A percentile compares a stretch with the other conserved stretches of the same genome.
Evolutionary conservation across 2,113 vertebrate species (phyloP).

Genomic region (Epinephelus moara): DNA sequence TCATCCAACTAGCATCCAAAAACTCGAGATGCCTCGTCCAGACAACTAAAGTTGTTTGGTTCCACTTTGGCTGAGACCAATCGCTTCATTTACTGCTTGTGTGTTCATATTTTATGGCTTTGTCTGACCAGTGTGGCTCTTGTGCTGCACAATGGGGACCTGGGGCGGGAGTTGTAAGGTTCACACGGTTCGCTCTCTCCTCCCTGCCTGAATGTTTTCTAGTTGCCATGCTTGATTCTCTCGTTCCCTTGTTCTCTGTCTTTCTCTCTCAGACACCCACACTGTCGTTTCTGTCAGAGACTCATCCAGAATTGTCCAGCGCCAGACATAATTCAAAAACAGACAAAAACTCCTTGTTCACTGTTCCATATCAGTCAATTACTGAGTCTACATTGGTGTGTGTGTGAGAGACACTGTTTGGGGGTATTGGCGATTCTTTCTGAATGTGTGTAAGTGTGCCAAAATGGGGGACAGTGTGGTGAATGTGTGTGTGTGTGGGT

Average conservation of each 20-base stretch:
- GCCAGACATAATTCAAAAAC: slow-evolving; percentile 77
- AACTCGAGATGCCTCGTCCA: slow-evolving; percentile 55
- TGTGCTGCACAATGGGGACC: slow-evolving; percentile 52
- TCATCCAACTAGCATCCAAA: slow-evolving; percentile 47
- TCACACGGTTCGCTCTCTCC: slow-evolving; percentile 66
- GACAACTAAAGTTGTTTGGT: slow-evolving; percentile 58
- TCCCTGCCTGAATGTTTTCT: slow-evolving; percentile 64
- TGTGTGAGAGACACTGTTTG: slow-evolving; percentile 32
- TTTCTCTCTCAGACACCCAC: slow-evolving; percentile 58
- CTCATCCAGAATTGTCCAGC: slow-evolving; percentile 62
- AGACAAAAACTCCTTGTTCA: slow-evolving; percentile 80
- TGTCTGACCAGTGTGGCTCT: slow-evolving; percentile 41
- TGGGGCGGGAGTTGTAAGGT: slow-evolving; percentile 53
- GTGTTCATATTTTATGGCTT: slow-evolving; percentile 67
- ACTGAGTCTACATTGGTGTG: slow-evolving; percentile 61
- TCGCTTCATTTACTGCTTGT: slow-evolving; percentile 54
- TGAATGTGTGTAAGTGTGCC: slow-evolving; percentile 64
- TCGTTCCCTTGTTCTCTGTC: slow-evolving; percentile 47
- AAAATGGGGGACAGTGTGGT: slow-evolving; percentile 49
- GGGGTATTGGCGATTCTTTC: slow-evolving; percentile 41
- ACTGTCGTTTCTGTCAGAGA: slow-evolving; percentile 57
- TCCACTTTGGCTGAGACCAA: slow-evolving; percentile 56
- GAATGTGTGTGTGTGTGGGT: slow-evolving; percentile 57
- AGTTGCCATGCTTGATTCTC: slow-evolving; percentile 65
- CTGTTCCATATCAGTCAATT: slow-evolving; percentile 77